Conservation (phyloP, 2,797 vertebrate species). For the Manis crassicaudata region DNA sequence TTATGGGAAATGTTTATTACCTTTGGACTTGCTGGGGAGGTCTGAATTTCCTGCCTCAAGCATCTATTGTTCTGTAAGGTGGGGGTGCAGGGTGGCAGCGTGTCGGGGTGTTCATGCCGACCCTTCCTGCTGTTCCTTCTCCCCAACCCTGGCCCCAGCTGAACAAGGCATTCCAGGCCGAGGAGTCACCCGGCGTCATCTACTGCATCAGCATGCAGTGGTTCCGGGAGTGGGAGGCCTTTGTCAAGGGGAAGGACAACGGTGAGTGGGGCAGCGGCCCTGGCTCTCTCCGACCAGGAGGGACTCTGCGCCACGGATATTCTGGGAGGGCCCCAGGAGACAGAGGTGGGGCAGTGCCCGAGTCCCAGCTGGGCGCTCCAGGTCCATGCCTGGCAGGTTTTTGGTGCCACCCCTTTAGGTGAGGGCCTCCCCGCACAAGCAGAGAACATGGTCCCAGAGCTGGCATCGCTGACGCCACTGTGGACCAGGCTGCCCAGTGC, state of each 20-base stretch:
- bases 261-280: conserved; percentile 84
- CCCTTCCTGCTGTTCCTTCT: background rate
- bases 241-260: conserved; percentile 98
- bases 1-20: background rate
- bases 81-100: fast-evolving
- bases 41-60: background rate
- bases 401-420: too few relatives aligned
- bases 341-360: background rate
- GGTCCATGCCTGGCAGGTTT: background rate
- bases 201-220: conserved; percentile 99
- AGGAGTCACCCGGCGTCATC: conserved; percentile 95
- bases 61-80: fast-evolving
- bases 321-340: fast-evolving
- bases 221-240: conserved; percentile 99
- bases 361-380: background rate
- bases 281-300: fast-evolving
- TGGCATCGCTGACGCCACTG: fast-evolving
- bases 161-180: conserved; percentile 99
- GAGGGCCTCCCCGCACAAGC: fast-evolving
- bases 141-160: conserved; percentile 84
- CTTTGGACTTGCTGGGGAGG: background rate
- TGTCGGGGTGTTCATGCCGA: fast-evolving
- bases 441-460: fast-evolving
- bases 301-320: background rate
- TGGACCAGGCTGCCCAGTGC: fast-evolving